These are phyloP conservation scores for Synanthedon andrenaeformis DNA, from an alignment of 2,888 invertebrate species.

Conservation along the genomic window DNA sequence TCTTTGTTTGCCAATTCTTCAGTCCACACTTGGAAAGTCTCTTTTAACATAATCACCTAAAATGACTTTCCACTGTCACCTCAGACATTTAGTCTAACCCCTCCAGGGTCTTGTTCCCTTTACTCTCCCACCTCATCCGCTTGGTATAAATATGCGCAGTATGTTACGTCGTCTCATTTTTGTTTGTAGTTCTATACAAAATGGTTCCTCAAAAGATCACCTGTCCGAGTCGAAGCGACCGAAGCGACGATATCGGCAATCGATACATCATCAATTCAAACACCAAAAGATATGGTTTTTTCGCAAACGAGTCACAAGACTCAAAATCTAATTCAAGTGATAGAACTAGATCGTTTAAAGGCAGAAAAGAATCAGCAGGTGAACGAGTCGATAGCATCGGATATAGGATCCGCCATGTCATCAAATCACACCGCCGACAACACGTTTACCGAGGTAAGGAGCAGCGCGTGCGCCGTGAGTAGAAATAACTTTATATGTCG, in stretches of 20 bases:
- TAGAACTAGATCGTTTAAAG: constrained; percentile 67
- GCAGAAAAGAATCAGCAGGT: constrained; percentile 50
- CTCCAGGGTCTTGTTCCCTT: background rate
- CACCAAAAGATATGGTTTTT: constrained; percentile 68
- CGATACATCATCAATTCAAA: constrained; percentile 46
- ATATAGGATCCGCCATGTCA: constrained; percentile 33
- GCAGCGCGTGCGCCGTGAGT: constrained; percentile 43
- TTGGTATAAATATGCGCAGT: constrained; percentile 62
- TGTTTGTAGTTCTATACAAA: constrained; percentile 71
- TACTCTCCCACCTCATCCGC: constrained; percentile 23
- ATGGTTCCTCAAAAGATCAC: constrained; percentile 68
- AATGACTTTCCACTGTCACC: no score
- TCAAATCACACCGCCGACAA: constrained; percentile 30
- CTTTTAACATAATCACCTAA: no score
- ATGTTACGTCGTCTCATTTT: constrained; percentile 69
- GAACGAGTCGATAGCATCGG: constrained; percentile 37
- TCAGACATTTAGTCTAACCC: no score
- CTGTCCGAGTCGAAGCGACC: constrained; percentile 66
- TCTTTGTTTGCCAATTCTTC: no score
- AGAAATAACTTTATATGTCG: constrained; percentile 15
- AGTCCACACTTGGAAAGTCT: no score
- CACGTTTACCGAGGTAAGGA: constrained; percentile 62
- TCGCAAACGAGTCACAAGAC: constrained; percentile 66
- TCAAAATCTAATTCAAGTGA: constrained; percentile 63
- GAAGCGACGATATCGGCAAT: constrained; percentile 65